phyloP scores from a whole-genome alignment of 2,797 vertebrate genomes.

The Carapus acus region DNA sequence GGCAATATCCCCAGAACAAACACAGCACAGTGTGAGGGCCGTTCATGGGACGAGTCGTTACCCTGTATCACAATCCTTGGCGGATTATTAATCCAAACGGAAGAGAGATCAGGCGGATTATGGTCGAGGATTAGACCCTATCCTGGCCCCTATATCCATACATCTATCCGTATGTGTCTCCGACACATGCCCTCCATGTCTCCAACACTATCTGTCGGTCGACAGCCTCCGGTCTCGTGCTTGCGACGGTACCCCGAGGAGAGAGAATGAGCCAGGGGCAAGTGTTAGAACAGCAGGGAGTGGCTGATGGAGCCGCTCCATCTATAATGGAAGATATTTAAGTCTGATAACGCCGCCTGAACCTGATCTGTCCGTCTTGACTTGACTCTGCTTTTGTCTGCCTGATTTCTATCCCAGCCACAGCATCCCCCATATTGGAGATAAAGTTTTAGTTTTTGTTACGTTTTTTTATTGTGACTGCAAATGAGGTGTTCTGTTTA shows the following conservation, averaged over 20 bases:
- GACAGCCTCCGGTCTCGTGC: neutral
- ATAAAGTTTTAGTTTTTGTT: too few species aligned
- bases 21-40: constrained; percentile 14
- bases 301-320: neutral
- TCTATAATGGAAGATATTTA: constrained; percentile 2
- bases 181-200: constrained; percentile 20
- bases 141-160: constrained; percentile 48
- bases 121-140: constrained; percentile 57
- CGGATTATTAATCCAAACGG: constrained; percentile 56
- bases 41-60: constrained; percentile 29
- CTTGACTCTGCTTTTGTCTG: neutral
- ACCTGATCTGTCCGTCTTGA: constrained; percentile 12
- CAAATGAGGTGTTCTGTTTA: neutral
- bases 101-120: constrained; percentile 54
- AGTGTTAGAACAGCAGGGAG: neutral
- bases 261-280: too few species aligned
- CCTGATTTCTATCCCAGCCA: too few species aligned
- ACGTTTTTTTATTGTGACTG: too few species aligned
- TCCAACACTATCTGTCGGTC: constrained; percentile 16
- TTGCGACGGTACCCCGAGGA: too few species aligned
- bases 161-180: constrained; percentile 45
- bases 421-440: too few species aligned
- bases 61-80: constrained; percentile 23
- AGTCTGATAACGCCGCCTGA: constrained; percentile 4
- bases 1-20: neutral